A percentile compares a stretch with the other conserved stretches of the same genome.
Evolutionary conservation across 2,113 vertebrate species (phyloP).

Genomic region (Chloropsis cyanopogon): DNA sequence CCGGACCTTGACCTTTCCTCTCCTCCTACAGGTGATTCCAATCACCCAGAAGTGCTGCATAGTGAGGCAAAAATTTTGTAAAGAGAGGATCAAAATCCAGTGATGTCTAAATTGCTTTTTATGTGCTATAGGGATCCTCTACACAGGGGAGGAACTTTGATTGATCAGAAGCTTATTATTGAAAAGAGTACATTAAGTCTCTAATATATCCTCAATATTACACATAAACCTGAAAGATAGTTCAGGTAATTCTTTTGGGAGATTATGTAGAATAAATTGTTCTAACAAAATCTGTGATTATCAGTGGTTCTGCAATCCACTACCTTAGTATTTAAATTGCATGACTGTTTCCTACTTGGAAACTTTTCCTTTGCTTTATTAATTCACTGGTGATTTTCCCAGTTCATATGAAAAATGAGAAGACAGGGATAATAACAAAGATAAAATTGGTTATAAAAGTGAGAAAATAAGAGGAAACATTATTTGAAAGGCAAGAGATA

Average conservation of each 20-base stretch:
- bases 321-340: neutral
- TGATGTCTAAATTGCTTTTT: neutral
- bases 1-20: accelerated
- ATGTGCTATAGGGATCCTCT: neutral
- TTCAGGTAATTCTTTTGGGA: neutral
- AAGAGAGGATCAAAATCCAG: neutral
- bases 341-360: neutral
- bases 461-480: neutral
- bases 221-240: neutral
- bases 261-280: neutral
- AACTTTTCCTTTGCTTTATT: neutral
- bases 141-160: neutral
- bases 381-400: neutral
- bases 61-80: neutral
- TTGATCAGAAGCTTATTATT: neutral
- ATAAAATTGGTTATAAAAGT: constrained; percentile 16
- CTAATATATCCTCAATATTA: neutral
- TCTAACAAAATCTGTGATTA: neutral
- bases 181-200: neutral
- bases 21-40: neutral
- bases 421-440: neutral
- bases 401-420: neutral
- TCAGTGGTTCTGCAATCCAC: neutral
- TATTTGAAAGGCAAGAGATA: neutral
- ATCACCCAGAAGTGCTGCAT: neutral